Conservation (phyloP, 2,888 invertebrate genomes). For the Stenotaenia linearis region DNA sequence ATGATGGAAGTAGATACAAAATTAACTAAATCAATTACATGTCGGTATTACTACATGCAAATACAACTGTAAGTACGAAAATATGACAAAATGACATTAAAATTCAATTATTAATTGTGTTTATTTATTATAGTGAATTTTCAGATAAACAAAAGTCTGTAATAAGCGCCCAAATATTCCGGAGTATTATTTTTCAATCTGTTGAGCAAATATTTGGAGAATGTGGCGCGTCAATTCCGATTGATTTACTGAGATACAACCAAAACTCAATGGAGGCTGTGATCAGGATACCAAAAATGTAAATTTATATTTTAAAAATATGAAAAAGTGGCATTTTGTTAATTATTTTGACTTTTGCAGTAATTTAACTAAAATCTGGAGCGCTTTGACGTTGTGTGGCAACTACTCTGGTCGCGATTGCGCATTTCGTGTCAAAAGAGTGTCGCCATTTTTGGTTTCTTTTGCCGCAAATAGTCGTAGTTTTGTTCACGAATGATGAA, state of each 20-base stretch:
- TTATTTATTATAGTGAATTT: not conserved
- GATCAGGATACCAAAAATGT: not conserved
- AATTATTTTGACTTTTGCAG: no score
- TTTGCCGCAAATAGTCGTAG: not conserved
- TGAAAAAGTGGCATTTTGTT: no score
- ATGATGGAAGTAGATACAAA: no score
- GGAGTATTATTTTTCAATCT: not conserved
- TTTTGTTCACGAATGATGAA: not conserved
- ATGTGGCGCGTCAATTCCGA: not conserved
- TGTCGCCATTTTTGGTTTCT: not conserved
- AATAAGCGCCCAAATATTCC: not conserved
- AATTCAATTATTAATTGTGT: no score
- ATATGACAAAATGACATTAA: no score
- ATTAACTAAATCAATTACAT: not conserved
- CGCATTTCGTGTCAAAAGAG: not conserved
- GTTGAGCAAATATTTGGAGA: not conserved
- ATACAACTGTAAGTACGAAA: not conserved
- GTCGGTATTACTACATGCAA: not conserved
- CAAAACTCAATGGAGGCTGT: not conserved
- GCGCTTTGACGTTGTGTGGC: not conserved
- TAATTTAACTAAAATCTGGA: not conserved
- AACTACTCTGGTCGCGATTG: not conserved
- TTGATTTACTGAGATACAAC: not conserved
- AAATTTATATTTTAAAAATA: not conserved
- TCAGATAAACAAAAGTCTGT: not conserved